Evolutionary conservation across 2,888 invertebrate genomes (phyloP), one percentile per base, ranked within the genome.

Genomic region (Aquatica leii): DNA sequence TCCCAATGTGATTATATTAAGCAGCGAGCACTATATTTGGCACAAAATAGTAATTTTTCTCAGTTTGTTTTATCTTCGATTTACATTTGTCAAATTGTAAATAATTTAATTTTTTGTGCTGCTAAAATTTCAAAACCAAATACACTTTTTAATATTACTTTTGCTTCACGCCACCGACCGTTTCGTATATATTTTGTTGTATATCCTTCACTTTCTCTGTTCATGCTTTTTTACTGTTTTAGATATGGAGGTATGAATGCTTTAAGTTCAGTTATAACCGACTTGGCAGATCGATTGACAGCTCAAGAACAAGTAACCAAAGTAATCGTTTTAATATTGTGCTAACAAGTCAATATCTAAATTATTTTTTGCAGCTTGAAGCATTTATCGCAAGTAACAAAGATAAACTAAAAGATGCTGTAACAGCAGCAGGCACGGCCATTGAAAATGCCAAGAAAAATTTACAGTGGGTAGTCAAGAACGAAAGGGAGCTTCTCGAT

Each of bases 161-260:
- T n/a, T n/a, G n/a, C n/a, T n/a, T n/a, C n/a, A n/a, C n/a, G n/a
- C n/a, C n/a, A n/a, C n/a, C n/a, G n/a, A n/a, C n/a, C n/a, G n/a
- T n/a, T n/a, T n/a, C n/a, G n/a, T n/a, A n/a, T n/a, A n/a, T n/a
- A n/a, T n/a, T n/a, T n/a, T n/a, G n/a, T n/a, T n/a, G n/a, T n/a
- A n/a, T n/a, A n/a, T n/a, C n/a, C n/a, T n/a, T n/a, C n/a, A n/a
- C n/a, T n/a, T n/a, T n/a, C n/a, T n/a, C n/a, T n/a, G n/a, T n/a
- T n/a, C n/a, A n/a, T n/a, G n/a, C n/a, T 54, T 46, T n/a, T 11
- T 46, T 18, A 17, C 4, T 46, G 55, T 69, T 72, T 57, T 61
- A 85, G 85, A 74, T 85, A 84, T 34, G 84, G 84, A 8, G 84
- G 86, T 8, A 63, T 80, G 17, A 81, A 82, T 14, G 83, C 81